Conservation (phyloP, 2,888 invertebrate species). For the Aethes cnicana region DNA sequence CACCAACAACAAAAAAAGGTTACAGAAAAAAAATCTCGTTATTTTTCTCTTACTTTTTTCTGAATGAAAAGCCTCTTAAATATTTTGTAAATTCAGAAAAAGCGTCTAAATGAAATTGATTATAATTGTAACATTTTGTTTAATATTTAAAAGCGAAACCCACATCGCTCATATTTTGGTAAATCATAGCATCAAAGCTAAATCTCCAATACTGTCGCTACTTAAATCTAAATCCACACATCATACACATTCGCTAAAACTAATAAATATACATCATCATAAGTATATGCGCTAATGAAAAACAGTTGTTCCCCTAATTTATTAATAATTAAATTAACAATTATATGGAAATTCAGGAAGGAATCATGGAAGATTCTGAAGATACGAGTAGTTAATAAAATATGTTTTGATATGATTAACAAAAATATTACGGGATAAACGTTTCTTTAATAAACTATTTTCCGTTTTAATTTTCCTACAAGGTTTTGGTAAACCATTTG, state of each 20-base stretch:
- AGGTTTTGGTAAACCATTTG: neutral
- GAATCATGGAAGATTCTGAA: constrained; percentile 26
- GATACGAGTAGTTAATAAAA: neutral
- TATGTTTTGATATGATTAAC: no score
- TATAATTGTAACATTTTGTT: no score
- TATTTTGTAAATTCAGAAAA: no score
- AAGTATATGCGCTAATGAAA: constrained; percentile 45
- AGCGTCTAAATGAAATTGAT: no score
- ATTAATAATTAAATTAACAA: constrained; percentile 24
- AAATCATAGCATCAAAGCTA: no score
- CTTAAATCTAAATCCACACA: neutral
- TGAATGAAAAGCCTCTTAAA: no score
- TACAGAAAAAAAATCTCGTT: no score
- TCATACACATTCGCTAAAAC: constrained; percentile 37
- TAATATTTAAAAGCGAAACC: no score
- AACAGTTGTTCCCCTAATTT: constrained; percentile 47
- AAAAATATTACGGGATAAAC: no score
- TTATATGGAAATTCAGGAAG: constrained; percentile 24
- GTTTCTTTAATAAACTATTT: neutral
- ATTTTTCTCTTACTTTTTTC: no score
- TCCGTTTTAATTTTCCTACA: neutral
- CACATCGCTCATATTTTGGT: no score
- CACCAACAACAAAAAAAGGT: no score
- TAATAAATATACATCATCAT: constrained; percentile 46
- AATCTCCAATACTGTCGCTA: constrained; percentile 6